Evolutionary conservation across 2,888 invertebrate species (phyloP).

Genomic region (Prostheceraeus crozeri): DNA sequence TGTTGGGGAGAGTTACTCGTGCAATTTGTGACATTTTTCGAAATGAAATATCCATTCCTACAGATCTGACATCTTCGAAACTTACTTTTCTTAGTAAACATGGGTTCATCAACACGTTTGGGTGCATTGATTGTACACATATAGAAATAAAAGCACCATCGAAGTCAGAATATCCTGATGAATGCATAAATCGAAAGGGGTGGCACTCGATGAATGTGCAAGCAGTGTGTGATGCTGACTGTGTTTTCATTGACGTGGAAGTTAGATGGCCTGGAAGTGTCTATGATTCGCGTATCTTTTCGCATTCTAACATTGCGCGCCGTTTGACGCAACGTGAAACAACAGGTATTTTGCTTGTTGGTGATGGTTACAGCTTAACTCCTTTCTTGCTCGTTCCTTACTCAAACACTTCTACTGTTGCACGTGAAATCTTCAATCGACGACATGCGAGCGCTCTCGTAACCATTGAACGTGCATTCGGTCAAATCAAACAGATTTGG

Average conservation of each 20-base stretch:
- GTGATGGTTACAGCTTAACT: neutral
- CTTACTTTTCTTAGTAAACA: neutral
- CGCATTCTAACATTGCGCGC: too few species aligned
- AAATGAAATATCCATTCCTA: neutral
- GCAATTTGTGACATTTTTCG: slow-evolving; percentile 6
- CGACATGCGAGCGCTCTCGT: neutral
- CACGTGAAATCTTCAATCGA: neutral
- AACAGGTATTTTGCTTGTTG: slow-evolving; percentile 4
- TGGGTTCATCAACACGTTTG: neutral
- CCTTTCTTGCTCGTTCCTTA: neutral
- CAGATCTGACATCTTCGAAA: neutral
- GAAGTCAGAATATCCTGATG: neutral
- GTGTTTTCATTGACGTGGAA: slow-evolving; percentile 15
- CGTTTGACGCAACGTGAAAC: too few species aligned
- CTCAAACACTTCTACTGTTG: neutral
- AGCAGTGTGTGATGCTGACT: slow-evolving; percentile 17
- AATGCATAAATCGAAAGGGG: slow-evolving; percentile 14
- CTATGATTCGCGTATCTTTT: slow-evolving; percentile 9
- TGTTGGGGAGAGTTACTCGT: slow-evolving; percentile 17
- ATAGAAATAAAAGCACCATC: slow-evolving; percentile 16
- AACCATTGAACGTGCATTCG: neutral
- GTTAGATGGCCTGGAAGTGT: slow-evolving; percentile 20
- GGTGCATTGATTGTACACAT: slow-evolving; percentile 17
- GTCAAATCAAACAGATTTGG: slow-evolving; percentile 16
- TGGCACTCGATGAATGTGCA: slow-evolving; percentile 8